A percentile compares a stretch with the other conserved stretches of the same genome.
These are phyloP conservation scores for Grapholita molesta DNA, from an alignment of 1,140 invertebrate species.

Conservation along the genomic window DNA sequence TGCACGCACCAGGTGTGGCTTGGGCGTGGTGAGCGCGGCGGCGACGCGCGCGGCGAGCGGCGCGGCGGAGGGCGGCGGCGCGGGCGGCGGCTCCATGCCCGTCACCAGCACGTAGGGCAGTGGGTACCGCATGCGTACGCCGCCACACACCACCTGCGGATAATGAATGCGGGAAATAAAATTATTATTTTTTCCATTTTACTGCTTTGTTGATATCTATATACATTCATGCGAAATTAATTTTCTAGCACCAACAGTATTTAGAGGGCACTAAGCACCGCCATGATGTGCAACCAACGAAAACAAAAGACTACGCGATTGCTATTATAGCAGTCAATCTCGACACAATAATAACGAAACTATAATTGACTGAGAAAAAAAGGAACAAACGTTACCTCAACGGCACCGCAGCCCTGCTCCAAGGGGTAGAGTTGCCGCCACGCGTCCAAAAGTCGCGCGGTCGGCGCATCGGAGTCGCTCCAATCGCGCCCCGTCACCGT, in stretches of 20 bases:
- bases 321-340: too few species aligned
- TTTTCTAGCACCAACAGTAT: too few species aligned
- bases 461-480: slow-evolving; percentile 85
- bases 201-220: too few species aligned
- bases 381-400: slow-evolving; percentile 51
- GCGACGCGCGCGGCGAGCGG: slow-evolving; percentile 33
- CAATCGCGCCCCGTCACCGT: slow-evolving; percentile 92
- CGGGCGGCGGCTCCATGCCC: slow-evolving; percentile 86
- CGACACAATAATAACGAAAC: too few species aligned
- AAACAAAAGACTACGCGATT: too few species aligned
- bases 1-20: slow-evolving; percentile 50
- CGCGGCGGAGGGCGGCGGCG: slow-evolving; percentile 27
- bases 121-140: slow-evolving; percentile 96
- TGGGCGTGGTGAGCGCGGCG: slow-evolving; percentile 46
- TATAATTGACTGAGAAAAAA: too few species aligned
- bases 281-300: too few species aligned
- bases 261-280: too few species aligned
- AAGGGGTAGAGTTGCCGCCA: slow-evolving; percentile 97
- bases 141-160: slow-evolving; percentile 87
- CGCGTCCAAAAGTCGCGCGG: slow-evolving; percentile 91
- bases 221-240: too few species aligned
- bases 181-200: too few species aligned
- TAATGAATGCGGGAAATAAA: too few species aligned
- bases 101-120: slow-evolving; percentile 95
- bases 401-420: slow-evolving; percentile 78